Evolutionary conservation across 2,888 invertebrate species (phyloP).

Genomic region (Morpho achilles): DNA sequence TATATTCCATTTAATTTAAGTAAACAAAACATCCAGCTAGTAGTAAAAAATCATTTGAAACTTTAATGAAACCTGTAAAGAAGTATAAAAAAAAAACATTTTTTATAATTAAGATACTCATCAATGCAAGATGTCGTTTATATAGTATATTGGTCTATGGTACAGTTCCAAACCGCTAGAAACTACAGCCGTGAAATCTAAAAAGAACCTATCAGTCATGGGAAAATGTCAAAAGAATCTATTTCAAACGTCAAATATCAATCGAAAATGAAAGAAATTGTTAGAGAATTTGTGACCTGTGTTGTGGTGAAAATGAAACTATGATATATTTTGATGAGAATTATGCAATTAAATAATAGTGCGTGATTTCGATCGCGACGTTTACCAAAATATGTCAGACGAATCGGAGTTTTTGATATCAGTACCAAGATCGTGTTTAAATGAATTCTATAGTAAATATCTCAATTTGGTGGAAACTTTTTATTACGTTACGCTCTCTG

Average conservation of each 20-base stretch:
- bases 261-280: neutral
- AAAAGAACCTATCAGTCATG: too few relatives aligned
- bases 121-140: too few relatives aligned
- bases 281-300: conserved; percentile 11
- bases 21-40: too few relatives aligned
- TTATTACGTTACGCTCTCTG: conserved; percentile 70
- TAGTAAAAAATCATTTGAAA: too few relatives aligned
- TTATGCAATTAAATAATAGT: conserved; percentile 58
- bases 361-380: conserved; percentile 42
- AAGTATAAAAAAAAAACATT: too few relatives aligned
- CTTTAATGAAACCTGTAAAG: too few relatives aligned
- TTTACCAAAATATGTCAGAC: conserved; percentile 59
- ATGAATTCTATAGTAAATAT: conserved; percentile 67
- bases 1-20: too few relatives aligned
- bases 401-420: conserved; percentile 61
- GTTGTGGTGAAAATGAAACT: conserved; percentile 34
- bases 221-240: too few relatives aligned
- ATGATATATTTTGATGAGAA: conserved; percentile 44
- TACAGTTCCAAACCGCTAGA: too few relatives aligned
- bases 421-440: conserved; percentile 64
- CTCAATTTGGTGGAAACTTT: conserved; percentile 73
- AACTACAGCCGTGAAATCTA: too few relatives aligned
- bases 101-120: too few relatives aligned
- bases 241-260: neutral
- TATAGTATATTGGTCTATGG: too few relatives aligned